Evolutionary conservation across 2,888 invertebrate species (phyloP).

Genomic region (Cerastis leucographa): DNA sequence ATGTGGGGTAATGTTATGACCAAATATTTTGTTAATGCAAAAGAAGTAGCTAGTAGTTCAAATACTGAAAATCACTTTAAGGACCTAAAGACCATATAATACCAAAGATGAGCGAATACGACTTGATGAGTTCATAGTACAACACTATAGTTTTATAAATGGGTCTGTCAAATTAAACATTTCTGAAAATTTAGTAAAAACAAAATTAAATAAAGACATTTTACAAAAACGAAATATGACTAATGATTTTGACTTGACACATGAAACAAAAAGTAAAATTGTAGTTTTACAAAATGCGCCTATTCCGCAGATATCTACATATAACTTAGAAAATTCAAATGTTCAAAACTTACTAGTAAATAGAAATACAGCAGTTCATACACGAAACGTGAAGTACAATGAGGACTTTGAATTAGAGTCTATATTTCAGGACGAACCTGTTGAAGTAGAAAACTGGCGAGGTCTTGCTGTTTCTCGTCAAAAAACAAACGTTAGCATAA

Average conservation of each 20-base stretch:
- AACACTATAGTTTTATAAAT: conserved; percentile 37
- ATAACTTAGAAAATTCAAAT: conserved; percentile 21
- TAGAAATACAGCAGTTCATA: conserved; percentile 20
- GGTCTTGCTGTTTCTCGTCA: conserved; percentile 25
- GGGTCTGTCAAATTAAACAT: conserved; percentile 39
- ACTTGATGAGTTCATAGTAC: conserved; percentile 43
- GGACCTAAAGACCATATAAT: conserved; percentile 45
- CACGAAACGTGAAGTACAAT: conserved; percentile 23
- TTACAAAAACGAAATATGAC: conserved; percentile 7
- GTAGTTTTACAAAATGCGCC: conserved; percentile 27
- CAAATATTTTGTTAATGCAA: conserved; percentile 18
- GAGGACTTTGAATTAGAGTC: conserved; percentile 23
- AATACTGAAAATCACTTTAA: conserved; percentile 50
- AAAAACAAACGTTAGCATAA: conserved; percentile 17
- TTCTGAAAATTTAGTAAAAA: conserved; percentile 22
- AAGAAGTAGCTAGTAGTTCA: conserved; percentile 35
- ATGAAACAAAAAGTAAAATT: conserved; percentile 22
- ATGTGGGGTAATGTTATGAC: conserved; percentile 26
- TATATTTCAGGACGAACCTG: conserved; percentile 31
- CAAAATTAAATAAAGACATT: not conserved
- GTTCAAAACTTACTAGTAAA: conserved; percentile 12
- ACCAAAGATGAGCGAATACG: conserved; percentile 40
- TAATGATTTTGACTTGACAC: conserved; percentile 13
- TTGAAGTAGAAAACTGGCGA: conserved; percentile 37
- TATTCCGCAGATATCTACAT: not conserved